These are phyloP conservation scores for Nomada ferruginata DNA, from an alignment of 2,888 invertebrate genomes.

Conservation along the genomic window DNA sequence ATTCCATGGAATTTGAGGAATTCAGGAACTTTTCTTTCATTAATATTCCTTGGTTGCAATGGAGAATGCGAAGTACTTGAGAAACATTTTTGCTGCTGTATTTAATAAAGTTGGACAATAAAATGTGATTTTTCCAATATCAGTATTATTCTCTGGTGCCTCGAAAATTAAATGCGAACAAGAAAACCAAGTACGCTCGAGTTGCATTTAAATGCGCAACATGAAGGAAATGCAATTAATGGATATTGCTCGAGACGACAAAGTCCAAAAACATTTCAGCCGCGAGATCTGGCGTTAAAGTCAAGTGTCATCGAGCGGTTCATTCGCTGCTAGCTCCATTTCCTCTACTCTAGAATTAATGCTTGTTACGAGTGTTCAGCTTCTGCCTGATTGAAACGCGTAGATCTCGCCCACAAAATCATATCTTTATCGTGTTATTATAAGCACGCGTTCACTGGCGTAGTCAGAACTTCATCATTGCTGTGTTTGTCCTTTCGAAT, in stretches of 20 bases:
- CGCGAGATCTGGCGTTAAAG: constrained; percentile 27
- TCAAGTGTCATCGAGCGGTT: constrained; percentile 29
- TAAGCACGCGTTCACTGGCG: constrained; percentile 28
- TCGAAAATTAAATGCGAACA: not conserved
- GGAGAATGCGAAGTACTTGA: too few species aligned
- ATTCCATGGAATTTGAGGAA: not conserved
- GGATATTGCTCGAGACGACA: constrained; percentile 1
- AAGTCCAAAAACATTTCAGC: not conserved
- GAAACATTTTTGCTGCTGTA: not conserved
- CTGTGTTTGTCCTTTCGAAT: not conserved
- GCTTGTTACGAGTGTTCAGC: constrained; percentile 47
- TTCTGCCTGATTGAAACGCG: constrained; percentile 51
- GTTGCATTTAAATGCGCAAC: not conserved
- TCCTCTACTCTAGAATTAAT: constrained; percentile 42
- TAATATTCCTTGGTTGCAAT: not conserved
- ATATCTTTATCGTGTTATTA: constrained; percentile 35
- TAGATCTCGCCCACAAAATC: constrained; percentile 32
- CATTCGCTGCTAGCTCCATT: constrained; percentile 37
- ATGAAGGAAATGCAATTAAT: constrained; percentile 1
- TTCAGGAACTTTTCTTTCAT: not conserved
- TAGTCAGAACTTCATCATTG: constrained; percentile 6
- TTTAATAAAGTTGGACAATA: not conserved
- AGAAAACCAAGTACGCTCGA: constrained; percentile 3
- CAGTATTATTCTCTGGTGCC: constrained; percentile 15
- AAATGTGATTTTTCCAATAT: not conserved